Evolutionary conservation across 2,888 invertebrate species (phyloP).

Genomic region (Melanostoma mellinum): DNA sequence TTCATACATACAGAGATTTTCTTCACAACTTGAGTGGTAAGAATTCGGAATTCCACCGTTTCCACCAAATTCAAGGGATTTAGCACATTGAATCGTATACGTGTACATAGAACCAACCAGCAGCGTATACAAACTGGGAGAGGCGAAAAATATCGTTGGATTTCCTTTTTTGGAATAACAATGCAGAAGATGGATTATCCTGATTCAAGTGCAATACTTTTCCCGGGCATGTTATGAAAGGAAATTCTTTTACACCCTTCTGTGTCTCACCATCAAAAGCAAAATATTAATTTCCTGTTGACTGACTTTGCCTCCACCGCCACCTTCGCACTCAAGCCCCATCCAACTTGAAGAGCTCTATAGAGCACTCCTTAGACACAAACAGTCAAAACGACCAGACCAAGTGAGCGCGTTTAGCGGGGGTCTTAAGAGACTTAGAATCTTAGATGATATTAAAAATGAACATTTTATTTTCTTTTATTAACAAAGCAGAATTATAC

Average conservation of each 20-base stretch:
- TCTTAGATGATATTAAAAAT: constrained; percentile 65
- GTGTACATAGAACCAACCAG: constrained; percentile 18
- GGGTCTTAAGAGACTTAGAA: constrained; percentile 55
- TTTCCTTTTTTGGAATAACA: constrained; percentile 51
- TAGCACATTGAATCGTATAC: constrained; percentile 43
- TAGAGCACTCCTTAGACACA: not conserved
- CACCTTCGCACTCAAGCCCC: not conserved
- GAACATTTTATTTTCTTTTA: constrained; percentile 56
- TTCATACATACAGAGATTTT: constrained; percentile 23
- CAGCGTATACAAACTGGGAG: not conserved
- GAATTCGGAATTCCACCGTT: not conserved
- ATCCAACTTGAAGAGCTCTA: not conserved
- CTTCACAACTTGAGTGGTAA: constrained; percentile 7
- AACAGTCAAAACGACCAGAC: not conserved
- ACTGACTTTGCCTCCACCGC: constrained; percentile 40
- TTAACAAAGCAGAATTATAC: constrained; percentile 56
- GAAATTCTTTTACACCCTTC: constrained; percentile 30
- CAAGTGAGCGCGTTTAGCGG: not conserved
- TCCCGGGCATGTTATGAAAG: constrained; percentile 15
- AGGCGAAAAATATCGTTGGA: constrained; percentile 14
- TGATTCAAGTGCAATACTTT: constrained; percentile 62
- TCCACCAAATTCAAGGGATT: constrained; percentile 1
- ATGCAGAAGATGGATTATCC: constrained; percentile 66
- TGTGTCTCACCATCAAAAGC: constrained; percentile 36
- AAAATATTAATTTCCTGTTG: constrained; percentile 72